Conservation (phyloP, 2,888 invertebrate genomes). For the Conus canariensis region DNA sequence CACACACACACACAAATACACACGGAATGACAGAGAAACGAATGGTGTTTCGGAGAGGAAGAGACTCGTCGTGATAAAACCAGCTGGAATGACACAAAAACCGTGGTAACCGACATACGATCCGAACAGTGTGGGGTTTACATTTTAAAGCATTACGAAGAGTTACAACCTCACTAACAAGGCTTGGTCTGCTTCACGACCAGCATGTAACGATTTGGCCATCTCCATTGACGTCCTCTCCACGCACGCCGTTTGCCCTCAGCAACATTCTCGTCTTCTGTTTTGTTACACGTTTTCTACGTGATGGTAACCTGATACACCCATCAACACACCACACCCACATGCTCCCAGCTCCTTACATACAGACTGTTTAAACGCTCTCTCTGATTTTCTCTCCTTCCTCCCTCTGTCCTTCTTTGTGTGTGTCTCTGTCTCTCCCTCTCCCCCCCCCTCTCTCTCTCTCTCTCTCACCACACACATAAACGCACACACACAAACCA, state of each 20-base stretch:
- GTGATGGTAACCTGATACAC: too few relatives aligned
- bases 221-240: too few relatives aligned
- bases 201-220: too few relatives aligned
- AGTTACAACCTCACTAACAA: background rate
- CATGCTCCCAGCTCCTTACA: background rate
- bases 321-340: background rate
- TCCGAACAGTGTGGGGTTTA: background rate
- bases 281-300: too few relatives aligned
- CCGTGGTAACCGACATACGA: background rate
- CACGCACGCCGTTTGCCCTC: too few relatives aligned
- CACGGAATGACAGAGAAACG: background rate
- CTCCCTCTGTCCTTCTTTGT: background rate
- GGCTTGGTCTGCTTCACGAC: too few relatives aligned
- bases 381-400: background rate
- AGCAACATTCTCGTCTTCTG: background rate
- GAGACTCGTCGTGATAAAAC: too few relatives aligned
- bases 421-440: conserved; percentile 4
- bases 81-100: too few relatives aligned
- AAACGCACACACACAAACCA: too few relatives aligned
- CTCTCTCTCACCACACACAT: background rate
- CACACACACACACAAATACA: too few relatives aligned
- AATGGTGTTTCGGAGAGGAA: background rate
- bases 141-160: background rate
- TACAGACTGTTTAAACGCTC: background rate
- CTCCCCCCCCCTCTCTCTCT: conserved; percentile 15